These are phyloP conservation scores for Litoditis marina DNA, from an alignment of 2,888 invertebrate genomes.

Conservation along the genomic window DNA sequence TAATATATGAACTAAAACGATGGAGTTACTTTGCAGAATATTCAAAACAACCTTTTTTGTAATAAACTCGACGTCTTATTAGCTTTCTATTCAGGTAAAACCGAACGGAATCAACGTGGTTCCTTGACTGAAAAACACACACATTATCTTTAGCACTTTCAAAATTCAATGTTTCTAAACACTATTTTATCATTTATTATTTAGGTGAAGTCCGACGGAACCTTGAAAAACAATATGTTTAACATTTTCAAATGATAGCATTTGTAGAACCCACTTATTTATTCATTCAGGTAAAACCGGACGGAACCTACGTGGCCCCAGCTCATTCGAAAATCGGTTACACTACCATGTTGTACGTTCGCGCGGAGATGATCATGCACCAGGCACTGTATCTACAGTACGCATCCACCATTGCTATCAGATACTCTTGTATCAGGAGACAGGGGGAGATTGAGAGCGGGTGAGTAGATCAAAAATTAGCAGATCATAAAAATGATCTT, in stretches of 20 bases:
- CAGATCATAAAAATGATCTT: background rate
- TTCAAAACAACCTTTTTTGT: no score
- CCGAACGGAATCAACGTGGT: constrained; percentile 83
- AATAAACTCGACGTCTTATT: no score
- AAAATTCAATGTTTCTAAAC: no score
- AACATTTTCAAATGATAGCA: no score
- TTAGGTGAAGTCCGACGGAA: no score
- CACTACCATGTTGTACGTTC: constrained; percentile 77
- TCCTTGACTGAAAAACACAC: no score
- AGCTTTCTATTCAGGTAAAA: constrained; percentile 19
- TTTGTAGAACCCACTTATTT: background rate
- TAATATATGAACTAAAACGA: no score
- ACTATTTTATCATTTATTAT: no score
- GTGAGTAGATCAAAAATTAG: constrained; percentile 65
- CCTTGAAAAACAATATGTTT: no score
- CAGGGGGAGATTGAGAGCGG: constrained; percentile 82
- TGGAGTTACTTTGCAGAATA: no score
- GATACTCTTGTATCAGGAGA: constrained; percentile 84
- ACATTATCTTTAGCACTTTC: no score
- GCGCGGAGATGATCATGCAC: constrained; percentile 85
- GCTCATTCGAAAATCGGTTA: constrained; percentile 80
- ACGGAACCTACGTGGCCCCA: constrained; percentile 83
- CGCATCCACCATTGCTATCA: constrained; percentile 81
- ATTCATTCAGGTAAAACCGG: constrained; percentile 62
- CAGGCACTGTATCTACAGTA: constrained; percentile 72